Evolutionary conservation across 2,113 vertebrate genomes (phyloP).

Genomic region (Leptobrachium ailaonicum): DNA sequence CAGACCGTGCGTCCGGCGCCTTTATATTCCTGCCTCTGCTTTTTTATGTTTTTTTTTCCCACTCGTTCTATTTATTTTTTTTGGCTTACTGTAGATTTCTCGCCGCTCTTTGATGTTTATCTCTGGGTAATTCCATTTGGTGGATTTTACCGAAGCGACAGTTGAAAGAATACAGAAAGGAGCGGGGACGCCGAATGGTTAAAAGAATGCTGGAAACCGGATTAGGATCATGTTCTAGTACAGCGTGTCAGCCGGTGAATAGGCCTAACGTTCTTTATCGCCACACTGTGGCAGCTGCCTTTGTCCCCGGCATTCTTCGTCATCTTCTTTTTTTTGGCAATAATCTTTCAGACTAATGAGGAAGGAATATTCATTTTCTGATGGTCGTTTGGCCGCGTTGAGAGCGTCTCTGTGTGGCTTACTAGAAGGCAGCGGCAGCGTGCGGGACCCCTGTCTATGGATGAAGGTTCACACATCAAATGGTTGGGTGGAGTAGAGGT

Average conservation of each 20-base stretch:
- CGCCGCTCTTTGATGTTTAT: conserved; percentile 86
- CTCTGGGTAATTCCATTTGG: conserved; percentile 78
- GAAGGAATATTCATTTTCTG: conserved; percentile 62
- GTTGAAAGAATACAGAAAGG: conserved; percentile 81
- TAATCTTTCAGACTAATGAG: conserved; percentile 71
- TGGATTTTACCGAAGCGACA: conserved; percentile 81
- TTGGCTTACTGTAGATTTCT: conserved; percentile 73
- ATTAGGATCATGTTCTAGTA: conserved; percentile 95
- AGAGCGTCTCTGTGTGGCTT: accelerated
- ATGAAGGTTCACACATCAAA: no score
- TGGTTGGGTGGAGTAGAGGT: no score
- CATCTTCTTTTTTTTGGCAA: conserved; percentile 63
- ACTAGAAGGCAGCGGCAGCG: background rate
- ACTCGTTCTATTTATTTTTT: conserved; percentile 18
- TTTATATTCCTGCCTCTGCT: conserved; percentile 56
- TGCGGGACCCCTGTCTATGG: background rate
- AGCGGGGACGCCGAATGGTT: conserved; percentile 74
- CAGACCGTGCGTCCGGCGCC: background rate
- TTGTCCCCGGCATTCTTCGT: conserved; percentile 34
- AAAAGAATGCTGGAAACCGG: conserved; percentile 87
- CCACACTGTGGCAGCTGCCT: conserved; percentile 72
- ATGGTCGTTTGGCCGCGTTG: conserved; percentile 71
- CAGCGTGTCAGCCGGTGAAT: conserved; percentile 84
- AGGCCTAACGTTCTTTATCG: conserved; percentile 74
- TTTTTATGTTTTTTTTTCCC: conserved; percentile 46